Base-by-base conservation (phyloP, 1,140 invertebrate genomes). In the Cydia amplana region DNA sequence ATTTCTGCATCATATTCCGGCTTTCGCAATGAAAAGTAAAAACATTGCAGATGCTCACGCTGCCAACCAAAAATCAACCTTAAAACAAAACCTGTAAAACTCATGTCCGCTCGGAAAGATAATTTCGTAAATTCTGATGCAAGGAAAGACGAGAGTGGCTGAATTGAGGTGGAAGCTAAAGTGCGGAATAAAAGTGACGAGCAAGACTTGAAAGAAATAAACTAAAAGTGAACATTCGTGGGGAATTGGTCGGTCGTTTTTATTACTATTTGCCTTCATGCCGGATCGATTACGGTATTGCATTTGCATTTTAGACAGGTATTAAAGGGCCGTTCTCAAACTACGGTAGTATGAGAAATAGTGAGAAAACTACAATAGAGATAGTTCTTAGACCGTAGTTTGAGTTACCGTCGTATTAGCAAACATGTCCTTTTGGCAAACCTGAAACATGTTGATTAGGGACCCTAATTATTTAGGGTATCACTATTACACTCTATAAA, bases 111-210 rank as follows among this genome's bases (percentile, higher is more conserved):
- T 55, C 20, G 77, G 2, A 4, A 12, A 9, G 63, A 12, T 74
- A 74, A 78, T 84, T 86, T 73, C 73, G 81, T 83, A 85, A 91
- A 91, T 91, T 91, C 82, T 80, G 85, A 86, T 85, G 88, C 85
- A 87, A 79, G 81, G 82, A 84, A 86, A 88, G 86, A 87, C 80
- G 85, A 87, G 84, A 91, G 87, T 91, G 83, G 87, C 87, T 88
- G 87, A 87, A 88, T 89, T 85, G 87, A 89, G 87, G 88, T 87
- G 81, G 87, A 87, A 88, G 85, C 85, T 88, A 89, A 89, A 91
- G 86, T 89, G 85, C 80, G 83, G 87, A 89, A 91, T 89, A 91
- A 89, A 91, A 91, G 90, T 91, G 88, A 91, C 87, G 85, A 81
- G 78, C 77, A 78, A 84, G 83, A 86, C 83, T 82, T 76, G 81